Evolutionary conservation across 1,140 invertebrate genomes (phyloP).

Genomic region (Episyrphus balteatus): DNA sequence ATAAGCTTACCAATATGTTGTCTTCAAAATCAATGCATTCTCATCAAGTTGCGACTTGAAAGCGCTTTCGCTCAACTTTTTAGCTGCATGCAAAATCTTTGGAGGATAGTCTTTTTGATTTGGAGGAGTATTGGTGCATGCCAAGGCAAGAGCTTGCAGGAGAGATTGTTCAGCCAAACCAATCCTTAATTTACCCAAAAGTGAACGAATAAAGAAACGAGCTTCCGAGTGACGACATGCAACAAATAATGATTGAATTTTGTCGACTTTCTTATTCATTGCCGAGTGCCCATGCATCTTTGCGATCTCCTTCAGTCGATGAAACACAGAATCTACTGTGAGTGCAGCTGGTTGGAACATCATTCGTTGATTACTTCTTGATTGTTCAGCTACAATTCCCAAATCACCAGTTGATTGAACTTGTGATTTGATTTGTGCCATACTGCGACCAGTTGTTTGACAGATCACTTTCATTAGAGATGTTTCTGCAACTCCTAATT

Average conservation of each 20-base stretch:
- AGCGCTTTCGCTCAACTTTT: constrained; percentile 49
- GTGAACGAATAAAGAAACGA: constrained; percentile 74
- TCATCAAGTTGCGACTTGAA: constrained; percentile 76
- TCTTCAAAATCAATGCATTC: constrained; percentile 73
- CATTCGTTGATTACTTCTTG: constrained; percentile 77
- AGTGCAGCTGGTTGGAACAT: constrained; percentile 69
- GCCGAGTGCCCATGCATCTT: constrained; percentile 64
- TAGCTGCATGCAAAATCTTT: constrained; percentile 48
- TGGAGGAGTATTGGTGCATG: constrained; percentile 61
- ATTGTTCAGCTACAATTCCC: constrained; percentile 85
- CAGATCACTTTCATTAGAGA: constrained; percentile 91
- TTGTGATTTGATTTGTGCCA: constrained; percentile 79
- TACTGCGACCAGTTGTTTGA: constrained; percentile 76
- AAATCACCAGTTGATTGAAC: constrained; percentile 74
- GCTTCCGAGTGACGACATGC: constrained; percentile 86
- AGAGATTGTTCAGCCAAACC: constrained; percentile 96
- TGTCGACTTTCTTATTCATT: constrained; percentile 79
- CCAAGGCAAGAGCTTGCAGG: constrained; percentile 81
- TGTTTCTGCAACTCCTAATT: constrained; percentile 88
- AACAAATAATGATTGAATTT: constrained; percentile 85
- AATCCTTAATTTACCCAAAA: constrained; percentile 91
- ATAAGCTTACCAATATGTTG: constrained; percentile 73
- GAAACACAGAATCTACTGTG: constrained; percentile 62
- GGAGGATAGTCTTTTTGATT: constrained; percentile 54
- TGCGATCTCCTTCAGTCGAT: constrained; percentile 83